Percentiles rank a stretch among this genome's conserved stretches.
These are phyloP conservation scores for Corynorhinus townsendii DNA, from an alignment of 2,113 vertebrate species.

Conservation along the genomic window DNA sequence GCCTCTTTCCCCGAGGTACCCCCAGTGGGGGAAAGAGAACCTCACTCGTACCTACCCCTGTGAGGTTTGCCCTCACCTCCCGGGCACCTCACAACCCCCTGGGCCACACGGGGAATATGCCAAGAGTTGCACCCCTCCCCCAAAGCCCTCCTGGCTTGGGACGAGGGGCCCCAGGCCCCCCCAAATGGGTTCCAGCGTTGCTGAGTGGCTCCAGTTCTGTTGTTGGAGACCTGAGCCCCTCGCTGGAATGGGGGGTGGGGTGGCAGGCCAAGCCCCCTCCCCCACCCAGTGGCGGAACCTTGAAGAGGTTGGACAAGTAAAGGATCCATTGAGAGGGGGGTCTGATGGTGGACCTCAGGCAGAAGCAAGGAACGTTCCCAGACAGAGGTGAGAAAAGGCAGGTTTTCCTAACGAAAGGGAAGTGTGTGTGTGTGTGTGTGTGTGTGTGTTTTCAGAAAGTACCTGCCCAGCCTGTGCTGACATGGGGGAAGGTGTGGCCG, in stretches of 20 bases:
- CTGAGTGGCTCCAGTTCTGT: slow-evolving; percentile 68
- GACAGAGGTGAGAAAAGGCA: neutral
- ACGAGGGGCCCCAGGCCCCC: slow-evolving; percentile 51
- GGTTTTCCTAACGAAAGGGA: neutral
- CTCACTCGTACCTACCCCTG: neutral
- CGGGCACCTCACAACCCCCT: slow-evolving; percentile 8
- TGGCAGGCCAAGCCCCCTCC: slow-evolving; percentile 49
- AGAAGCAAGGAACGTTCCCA: neutral
- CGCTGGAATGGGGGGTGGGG: slow-evolving; percentile 54
- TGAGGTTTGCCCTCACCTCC: neutral
- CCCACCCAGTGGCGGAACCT: slow-evolving; percentile 42
- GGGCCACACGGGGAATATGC: neutral
- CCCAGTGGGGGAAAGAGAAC: slow-evolving; percentile 26
- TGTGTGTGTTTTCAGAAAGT: neutral
- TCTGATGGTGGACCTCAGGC: neutral
- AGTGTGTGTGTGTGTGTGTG: neutral
- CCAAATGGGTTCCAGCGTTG: slow-evolving; percentile 58
- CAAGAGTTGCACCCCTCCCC: slow-evolving; percentile 52
- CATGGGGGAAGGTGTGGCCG: neutral
- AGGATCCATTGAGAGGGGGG: neutral
- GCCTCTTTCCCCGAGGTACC: neutral
- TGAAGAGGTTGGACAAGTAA: neutral
- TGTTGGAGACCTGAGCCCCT: slow-evolving; percentile 69
- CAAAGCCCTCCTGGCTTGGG: slow-evolving; percentile 62
- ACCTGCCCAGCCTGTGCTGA: neutral